Base-by-base conservation (phyloP, 2,888 invertebrate genomes). In the Cosmopolites sordidus region DNA sequence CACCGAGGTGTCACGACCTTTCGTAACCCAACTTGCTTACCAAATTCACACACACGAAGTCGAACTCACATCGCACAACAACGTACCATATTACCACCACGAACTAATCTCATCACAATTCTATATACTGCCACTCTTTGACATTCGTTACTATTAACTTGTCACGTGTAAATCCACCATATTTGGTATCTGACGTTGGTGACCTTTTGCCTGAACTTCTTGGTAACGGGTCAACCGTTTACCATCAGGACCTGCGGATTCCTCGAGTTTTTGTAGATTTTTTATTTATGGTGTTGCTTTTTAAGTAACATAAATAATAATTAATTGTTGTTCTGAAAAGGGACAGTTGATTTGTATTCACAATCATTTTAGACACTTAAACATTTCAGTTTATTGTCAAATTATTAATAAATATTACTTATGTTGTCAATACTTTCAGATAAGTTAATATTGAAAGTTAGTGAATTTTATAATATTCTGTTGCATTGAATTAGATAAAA, bases 1-100 rank as follows among this genome's bases (percentile, higher is more conserved):
- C 69, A 66, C 63, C 67, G 64, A 69, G 69, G 65, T 69, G 71
- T 70, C 71, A 69, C 70, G 69, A 71, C 69, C 70, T 70, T 69
- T 69, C 64, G 67, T 69, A 69, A 69, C 69, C 69, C 66, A 69
- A 66, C 69, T 67, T 69, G 68, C 68, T 67, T 68, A 68, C 68
- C 68, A 68, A 69, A 67, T 66, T 67, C 64, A 67, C 65, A 66
- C 65, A 64, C 64, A 60, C 63, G 62, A 66, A 68, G 63, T 52
- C 64, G 55, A 59, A 60, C 58, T 66, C 60, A 65, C 66, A 66
- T 60, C 56, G 62, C 63, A 65, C 61, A 64, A 66, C 43, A n/a
- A n/a, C n/a, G n/a, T n/a, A n/a, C n/a, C n/a, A 46, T 27, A 42
- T 18, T 40, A 52, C 46, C 39, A 38, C 45, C 39, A 42, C 43